Evolutionary conservation across 1,140 invertebrate species (phyloP).

Genomic region (Euura lappo): DNA sequence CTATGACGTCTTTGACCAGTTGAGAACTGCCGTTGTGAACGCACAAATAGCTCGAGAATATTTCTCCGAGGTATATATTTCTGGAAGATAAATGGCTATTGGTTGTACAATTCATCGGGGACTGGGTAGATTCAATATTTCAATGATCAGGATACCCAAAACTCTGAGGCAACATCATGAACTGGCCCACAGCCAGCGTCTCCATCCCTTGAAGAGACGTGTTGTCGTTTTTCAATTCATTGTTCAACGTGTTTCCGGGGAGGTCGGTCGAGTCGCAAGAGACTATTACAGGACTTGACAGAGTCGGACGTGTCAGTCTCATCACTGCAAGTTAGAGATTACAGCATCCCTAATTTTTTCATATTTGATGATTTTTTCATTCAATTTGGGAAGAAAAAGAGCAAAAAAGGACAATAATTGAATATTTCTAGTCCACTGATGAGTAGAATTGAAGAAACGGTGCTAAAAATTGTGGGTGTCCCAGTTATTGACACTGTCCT

Average conservation of each 20-base stretch:
- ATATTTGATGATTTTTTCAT: too few relatives aligned
- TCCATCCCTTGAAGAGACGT: constrained; percentile 79
- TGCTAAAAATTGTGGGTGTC: too few relatives aligned
- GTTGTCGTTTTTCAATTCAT: constrained; percentile 78
- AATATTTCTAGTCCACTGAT: background rate
- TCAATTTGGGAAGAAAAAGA: background rate
- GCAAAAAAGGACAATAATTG: background rate
- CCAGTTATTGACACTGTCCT: too few relatives aligned
- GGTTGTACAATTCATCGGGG: constrained; percentile 13
- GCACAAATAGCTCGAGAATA: constrained; percentile 96
- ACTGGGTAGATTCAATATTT: constrained; percentile 8
- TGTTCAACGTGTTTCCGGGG: constrained; percentile 78
- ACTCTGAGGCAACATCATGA: constrained; percentile 92
- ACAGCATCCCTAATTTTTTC: too few relatives aligned
- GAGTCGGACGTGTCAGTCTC: constrained; percentile 86
- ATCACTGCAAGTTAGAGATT: constrained; percentile 75
- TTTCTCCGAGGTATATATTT: constrained; percentile 91
- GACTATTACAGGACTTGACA: constrained; percentile 79
- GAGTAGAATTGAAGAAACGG: too few relatives aligned
- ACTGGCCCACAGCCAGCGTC: constrained; percentile 84
- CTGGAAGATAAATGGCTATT: constrained; percentile 55
- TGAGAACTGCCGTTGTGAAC: constrained; percentile 94
- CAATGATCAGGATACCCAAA: constrained; percentile 82
- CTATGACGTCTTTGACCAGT: constrained; percentile 78
- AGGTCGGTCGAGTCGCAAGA: constrained; percentile 86